Base-by-base conservation (phyloP, 2,888 invertebrate species). In the Endomychus coccineus region DNA sequence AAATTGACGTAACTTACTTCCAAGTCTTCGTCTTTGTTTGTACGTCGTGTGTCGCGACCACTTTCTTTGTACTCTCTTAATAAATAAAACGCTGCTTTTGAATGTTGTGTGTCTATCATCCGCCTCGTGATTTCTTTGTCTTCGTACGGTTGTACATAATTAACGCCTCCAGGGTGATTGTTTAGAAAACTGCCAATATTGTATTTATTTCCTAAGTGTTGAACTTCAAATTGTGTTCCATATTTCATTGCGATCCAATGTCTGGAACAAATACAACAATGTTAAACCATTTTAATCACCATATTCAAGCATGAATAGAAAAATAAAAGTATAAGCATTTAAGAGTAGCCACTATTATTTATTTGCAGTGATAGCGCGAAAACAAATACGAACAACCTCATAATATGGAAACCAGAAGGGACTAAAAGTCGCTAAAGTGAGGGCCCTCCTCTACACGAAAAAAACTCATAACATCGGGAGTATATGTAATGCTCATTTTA, bases 161-260 rank as follows among this genome's bases (percentile, higher is more conserved):
- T 78, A 1, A 73, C 59, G 0, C 86, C 85, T 0, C 85, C 86
- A 0, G 86, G 86, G 60, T 86, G 85, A 50, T 82, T 78, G 33
- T 71, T 71, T 32, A 82, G 50, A 54, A 86, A 84, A 19, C 68
- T 61, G 28, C 71, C 66, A 34, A 86, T 67, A 55, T 86, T 76
- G 62, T 83, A 84, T 30, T 61, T 62, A 21, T 71, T 66, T 5
- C 61, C 61, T 5, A 55, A 51, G 54, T 69, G 65, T 13, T 56
- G 61, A 2, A 71, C 64, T 7, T 62, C 46, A 48, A 71, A 69
- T 9, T 58, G 40, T 12, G 50, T 48, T 12, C 48, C 42, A 40
- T 54, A 42, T 37, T 51, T 44, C 53, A 54, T 56, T 41, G 29
- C 34, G 31, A 17, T 19, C n/a, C n/a, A n/a, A n/a, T n/a, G n/a